phyloP scores from a whole-genome alignment of 2,888 invertebrate species.

The Coleophora deauratella region DNA sequence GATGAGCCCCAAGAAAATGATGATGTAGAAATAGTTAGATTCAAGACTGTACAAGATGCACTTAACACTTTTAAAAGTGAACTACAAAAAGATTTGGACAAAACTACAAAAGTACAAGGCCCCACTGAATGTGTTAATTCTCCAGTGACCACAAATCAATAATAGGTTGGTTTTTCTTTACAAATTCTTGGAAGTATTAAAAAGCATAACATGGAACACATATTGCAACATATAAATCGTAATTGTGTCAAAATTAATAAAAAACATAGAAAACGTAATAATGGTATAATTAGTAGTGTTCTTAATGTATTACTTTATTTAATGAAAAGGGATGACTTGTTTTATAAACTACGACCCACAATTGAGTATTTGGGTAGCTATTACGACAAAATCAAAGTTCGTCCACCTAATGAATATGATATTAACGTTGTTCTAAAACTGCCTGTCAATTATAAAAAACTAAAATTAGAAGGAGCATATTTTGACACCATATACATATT shows the following conservation, averaged over 20 bases:
- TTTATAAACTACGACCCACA: constrained; percentile 38
- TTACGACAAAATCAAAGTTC: constrained; percentile 44
- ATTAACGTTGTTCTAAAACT: constrained; percentile 40
- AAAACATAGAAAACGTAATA: constrained; percentile 33
- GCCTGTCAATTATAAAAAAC: constrained; percentile 38
- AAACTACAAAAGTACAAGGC: no score
- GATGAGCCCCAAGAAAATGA: constrained; percentile 17
- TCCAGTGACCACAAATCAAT: no score
- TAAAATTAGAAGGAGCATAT: constrained; percentile 26
- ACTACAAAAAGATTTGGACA: not conserved
- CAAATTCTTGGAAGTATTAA: no score
- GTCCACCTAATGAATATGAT: constrained; percentile 46
- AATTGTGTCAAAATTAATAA: constrained; percentile 33
- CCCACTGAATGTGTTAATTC: no score
- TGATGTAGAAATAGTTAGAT: constrained; percentile 36
- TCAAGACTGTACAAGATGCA: constrained; percentile 46
- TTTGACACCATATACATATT: constrained; percentile 28
- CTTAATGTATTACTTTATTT: constrained; percentile 30
- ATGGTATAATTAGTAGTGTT: constrained; percentile 32
- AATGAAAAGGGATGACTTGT: constrained; percentile 35
- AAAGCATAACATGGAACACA: no score
- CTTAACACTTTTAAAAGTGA: constrained; percentile 42
- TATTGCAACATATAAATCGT: constrained; percentile 32
- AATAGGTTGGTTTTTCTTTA: no score
- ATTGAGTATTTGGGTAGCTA: constrained; percentile 48